Evolutionary conservation across 2,888 invertebrate species (phyloP).

Genomic region (Lycophotia porphyrea): DNA sequence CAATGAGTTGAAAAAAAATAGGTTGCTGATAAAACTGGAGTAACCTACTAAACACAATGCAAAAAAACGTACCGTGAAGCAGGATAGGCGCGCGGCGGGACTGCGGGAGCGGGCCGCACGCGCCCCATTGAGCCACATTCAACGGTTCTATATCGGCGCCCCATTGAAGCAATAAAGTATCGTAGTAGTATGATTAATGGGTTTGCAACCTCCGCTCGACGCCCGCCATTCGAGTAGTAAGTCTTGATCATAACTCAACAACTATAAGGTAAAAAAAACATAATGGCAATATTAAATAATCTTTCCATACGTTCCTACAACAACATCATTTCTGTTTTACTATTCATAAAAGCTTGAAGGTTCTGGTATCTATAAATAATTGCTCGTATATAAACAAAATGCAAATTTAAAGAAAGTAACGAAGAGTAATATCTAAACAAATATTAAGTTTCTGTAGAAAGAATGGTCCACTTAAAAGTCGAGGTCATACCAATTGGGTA

Average conservation of each 20-base stretch:
- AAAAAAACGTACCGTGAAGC: slow-evolving; percentile 40
- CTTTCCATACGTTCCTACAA: slow-evolving; percentile 10
- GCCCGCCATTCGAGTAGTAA: slow-evolving; percentile 77
- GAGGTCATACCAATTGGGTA: slow-evolving; percentile 39
- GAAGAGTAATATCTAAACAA: slow-evolving; percentile 27
- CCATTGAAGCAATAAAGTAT: slow-evolving; percentile 86
- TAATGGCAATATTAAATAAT: slow-evolving; percentile 65
- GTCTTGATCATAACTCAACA: slow-evolving; percentile 77
- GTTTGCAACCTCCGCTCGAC: slow-evolving; percentile 77
- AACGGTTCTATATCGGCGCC: slow-evolving; percentile 76
- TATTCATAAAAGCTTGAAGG: background rate
- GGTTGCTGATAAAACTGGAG: slow-evolving; percentile 26
- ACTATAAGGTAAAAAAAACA: slow-evolving; percentile 67
- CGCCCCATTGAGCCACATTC: slow-evolving; percentile 75
- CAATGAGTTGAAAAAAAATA: slow-evolving; percentile 9
- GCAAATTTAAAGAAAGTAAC: slow-evolving; percentile 28
- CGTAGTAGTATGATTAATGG: slow-evolving; percentile 86
- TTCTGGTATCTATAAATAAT: background rate
- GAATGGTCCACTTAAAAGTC: slow-evolving; percentile 35
- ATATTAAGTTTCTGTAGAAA: slow-evolving; percentile 44
- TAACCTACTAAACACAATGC: slow-evolving; percentile 52
- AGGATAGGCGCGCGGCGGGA: slow-evolving; percentile 27
- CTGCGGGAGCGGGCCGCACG: slow-evolving; percentile 55
- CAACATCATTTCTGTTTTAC: slow-evolving; percentile 4
- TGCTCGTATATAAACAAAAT: slow-evolving; percentile 21